Conservation (phyloP, 2,888 invertebrate species). For the Spilosoma lubricipeda region DNA sequence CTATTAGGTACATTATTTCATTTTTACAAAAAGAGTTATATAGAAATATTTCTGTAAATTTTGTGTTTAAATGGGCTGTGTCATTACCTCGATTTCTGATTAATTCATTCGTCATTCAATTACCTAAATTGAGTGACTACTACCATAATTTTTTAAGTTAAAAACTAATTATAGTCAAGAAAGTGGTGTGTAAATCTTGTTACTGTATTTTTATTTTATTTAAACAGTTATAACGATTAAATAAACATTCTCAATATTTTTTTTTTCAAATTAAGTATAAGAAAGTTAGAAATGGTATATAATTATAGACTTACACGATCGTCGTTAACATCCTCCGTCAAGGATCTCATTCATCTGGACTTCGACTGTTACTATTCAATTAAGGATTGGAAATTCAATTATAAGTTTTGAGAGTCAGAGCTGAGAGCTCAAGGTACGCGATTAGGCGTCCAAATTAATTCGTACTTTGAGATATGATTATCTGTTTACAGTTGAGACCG, state of each 20-base stretch:
- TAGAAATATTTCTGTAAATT: no score
- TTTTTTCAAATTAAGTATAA: background rate
- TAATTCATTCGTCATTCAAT: no score
- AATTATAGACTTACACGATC: constrained; percentile 12
- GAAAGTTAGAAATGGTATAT: background rate
- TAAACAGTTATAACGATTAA: background rate
- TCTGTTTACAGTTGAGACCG: constrained; percentile 46
- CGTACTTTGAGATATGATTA: constrained; percentile 63
- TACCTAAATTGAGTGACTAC: background rate
- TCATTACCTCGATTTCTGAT: no score
- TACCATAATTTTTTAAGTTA: background rate
- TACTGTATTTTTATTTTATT: background rate
- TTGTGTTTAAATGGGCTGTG: no score
- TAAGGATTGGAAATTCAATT: constrained; percentile 75
- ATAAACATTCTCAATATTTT: background rate
- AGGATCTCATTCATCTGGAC: constrained; percentile 67
- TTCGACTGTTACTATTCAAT: constrained; percentile 76
- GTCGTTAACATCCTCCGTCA: constrained; percentile 47
- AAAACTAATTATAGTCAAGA: background rate
- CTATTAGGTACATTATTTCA: no score
- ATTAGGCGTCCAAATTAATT: constrained; percentile 67
- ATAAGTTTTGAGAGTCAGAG: constrained; percentile 71
- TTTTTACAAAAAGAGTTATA: no score
- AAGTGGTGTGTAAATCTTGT: background rate
- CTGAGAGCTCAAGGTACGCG: constrained; percentile 63